Evolutionary conservation across 2,888 invertebrate species (phyloP).

Genomic region (Oxyteleia sp.): DNA sequence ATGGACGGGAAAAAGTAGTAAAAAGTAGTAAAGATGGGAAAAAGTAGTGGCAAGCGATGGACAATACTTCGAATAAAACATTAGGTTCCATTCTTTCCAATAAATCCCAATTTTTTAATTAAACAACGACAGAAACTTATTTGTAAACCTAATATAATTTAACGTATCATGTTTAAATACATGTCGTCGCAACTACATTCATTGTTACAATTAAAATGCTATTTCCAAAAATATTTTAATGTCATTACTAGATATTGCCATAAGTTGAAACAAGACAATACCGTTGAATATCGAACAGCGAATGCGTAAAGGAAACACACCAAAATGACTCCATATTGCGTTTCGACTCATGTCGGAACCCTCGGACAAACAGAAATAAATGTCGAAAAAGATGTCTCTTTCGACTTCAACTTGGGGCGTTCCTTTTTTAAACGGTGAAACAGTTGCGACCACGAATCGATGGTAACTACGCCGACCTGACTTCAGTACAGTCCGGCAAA

Average conservation of each 20-base stretch:
- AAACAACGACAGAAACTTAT: no score
- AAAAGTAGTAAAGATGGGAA: no score
- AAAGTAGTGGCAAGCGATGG: no score
- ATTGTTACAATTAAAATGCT: no score
- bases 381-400: constrained; percentile 85
- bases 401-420: constrained; percentile 82
- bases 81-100: no score
- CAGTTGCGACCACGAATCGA: constrained; percentile 88
- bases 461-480: constrained; percentile 87
- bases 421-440: constrained; percentile 87
- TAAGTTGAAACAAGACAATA: constrained; percentile 52
- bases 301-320: constrained; percentile 64
- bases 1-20: no score
- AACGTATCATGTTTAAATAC: no score
- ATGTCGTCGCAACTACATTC: no score
- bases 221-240: background rate
- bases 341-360: constrained; percentile 79
- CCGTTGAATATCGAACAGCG: constrained; percentile 62
- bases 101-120: no score
- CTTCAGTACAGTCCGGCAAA: constrained; percentile 84
- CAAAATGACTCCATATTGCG: constrained; percentile 81
- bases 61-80: no score
- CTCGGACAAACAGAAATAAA: constrained; percentile 86
- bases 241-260: background rate
- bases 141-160: no score